A percentile compares a stretch with the other conserved stretches of the same genome.
These are phyloP conservation scores for Drosophila siamana DNA, from an alignment of 2,888 invertebrate species.

Conservation along the genomic window DNA sequence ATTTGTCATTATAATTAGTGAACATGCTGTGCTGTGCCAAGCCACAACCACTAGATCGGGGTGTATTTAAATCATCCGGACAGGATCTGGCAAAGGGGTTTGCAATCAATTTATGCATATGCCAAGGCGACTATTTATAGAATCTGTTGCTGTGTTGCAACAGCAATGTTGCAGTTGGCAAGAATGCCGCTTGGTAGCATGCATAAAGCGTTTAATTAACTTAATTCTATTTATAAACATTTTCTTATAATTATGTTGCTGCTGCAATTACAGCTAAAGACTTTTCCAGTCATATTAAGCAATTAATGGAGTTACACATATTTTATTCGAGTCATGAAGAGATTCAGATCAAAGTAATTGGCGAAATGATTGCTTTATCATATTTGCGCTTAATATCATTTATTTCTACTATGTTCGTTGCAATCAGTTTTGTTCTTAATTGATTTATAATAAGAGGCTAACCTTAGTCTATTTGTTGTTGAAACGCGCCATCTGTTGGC, in stretches of 20 bases:
- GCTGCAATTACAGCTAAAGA: constrained; percentile 9
- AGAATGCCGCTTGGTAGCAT: constrained; percentile 5
- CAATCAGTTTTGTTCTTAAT: neutral
- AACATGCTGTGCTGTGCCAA: constrained; percentile 57
- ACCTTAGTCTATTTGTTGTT: neutral
- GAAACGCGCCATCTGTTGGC: neutral
- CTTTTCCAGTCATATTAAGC: neutral
- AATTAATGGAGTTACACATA: neutral
- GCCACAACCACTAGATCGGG: constrained; percentile 17
- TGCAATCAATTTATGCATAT: constrained; percentile 47
- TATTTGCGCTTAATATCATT: too few relatives aligned
- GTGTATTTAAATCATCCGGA: constrained; percentile 22
- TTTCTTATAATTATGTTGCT: constrained; percentile 1
- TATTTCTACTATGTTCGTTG: neutral
- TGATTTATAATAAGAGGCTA: neutral
- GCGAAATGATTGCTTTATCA: too few relatives aligned
- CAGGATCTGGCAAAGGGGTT: constrained; percentile 17
- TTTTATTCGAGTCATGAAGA: neutral
- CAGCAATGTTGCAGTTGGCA: constrained; percentile 2
- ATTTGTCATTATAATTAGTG: constrained; percentile 80
- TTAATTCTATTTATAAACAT: constrained; percentile 20
- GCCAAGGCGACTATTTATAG: constrained; percentile 43
- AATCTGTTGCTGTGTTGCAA: constrained; percentile 8
- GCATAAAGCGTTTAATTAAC: constrained; percentile 3
- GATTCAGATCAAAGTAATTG: neutral